Evolutionary conservation across 92 coral and sea anemone species (phyloP).

Genomic region (Actinostola sp.): DNA sequence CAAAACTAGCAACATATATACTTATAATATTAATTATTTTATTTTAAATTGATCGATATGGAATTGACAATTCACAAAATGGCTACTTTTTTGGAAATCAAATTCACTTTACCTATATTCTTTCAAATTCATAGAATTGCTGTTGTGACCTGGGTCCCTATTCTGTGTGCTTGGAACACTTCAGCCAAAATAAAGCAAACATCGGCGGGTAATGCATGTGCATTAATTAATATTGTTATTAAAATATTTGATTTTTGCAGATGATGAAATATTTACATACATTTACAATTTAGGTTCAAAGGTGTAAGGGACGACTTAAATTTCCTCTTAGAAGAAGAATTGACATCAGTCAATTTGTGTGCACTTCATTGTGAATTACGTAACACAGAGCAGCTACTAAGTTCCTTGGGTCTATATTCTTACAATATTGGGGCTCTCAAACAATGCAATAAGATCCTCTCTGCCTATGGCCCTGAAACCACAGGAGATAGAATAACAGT

Average conservation of each 20-base stretch:
- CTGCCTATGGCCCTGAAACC: background rate
- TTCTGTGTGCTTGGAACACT: constrained; percentile 41
- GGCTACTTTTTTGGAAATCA: background rate
- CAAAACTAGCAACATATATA: too few relatives aligned
- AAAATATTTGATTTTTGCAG: too few relatives aligned
- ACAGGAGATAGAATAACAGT: background rate
- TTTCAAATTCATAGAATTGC: constrained; percentile 6
- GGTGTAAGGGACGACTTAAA: background rate
- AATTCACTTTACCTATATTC: too few relatives aligned
- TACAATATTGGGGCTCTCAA: background rate
- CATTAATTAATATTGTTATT: background rate
- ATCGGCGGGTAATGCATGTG: constrained; percentile 3
- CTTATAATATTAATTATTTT: too few relatives aligned
- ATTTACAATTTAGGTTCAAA: too few relatives aligned
- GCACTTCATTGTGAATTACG: background rate
- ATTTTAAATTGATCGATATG: background rate
- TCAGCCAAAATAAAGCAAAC: constrained; percentile 29
- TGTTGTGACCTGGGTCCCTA: constrained; percentile 32
- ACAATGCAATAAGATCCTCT: background rate
- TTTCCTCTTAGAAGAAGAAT: background rate
- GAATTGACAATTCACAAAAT: background rate
- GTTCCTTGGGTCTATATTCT: background rate
- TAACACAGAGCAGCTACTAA: background rate
- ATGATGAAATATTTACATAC: too few relatives aligned
- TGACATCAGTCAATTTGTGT: background rate